Base-by-base conservation (phyloP, 2,888 invertebrate species). In the Epiperipatus broadwayi region DNA sequence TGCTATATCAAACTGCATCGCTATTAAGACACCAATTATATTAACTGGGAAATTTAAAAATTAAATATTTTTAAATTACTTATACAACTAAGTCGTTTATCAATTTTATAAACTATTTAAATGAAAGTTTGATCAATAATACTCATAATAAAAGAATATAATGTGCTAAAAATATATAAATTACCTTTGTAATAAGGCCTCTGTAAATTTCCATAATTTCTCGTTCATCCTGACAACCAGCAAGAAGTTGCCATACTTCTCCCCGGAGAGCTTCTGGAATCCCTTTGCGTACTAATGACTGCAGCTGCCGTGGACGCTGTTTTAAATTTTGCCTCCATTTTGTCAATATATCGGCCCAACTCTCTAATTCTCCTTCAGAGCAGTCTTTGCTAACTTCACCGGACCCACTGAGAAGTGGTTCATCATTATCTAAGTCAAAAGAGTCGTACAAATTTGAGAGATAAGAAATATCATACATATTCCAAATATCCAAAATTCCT, bases 331-430 rank as follows among this genome's bases (percentile, higher is more conserved):
- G 45, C 21, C 51, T 46, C 63, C 63, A 59, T 40, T 53, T 49
- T n/a, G 46, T 51, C 35, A 65, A 48, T 8, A 87, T 78, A 54
- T 89, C 85, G 38, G 77, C 76, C 95, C 95, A 97, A 50, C 76
- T 79, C 39, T 79, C 80, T 32, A 97, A 65, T 34, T 89, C 83
- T 48, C 80, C 83, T 55, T 83, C 84, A 0, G 83, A 77, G 54
- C 93, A 91, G 53, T 95, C 93, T 58, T 89, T 91, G 1, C 87
- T 87, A 1, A 97, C 95, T 53, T 80, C 75, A 0, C 97, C 97
- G 3, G 91, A 93, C 0, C 97, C 97, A 59, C 91, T 93, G n/a
- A 93, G 65, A 44, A 95, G 64, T 0, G 93, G 93, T 53, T 95
- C 95, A 50, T 67, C 67, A 37, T 58, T 57, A 51, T 66, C 67